Base-by-base conservation (phyloP, 2,888 invertebrate genomes). In the Dasysyrphus tricinctus region DNA sequence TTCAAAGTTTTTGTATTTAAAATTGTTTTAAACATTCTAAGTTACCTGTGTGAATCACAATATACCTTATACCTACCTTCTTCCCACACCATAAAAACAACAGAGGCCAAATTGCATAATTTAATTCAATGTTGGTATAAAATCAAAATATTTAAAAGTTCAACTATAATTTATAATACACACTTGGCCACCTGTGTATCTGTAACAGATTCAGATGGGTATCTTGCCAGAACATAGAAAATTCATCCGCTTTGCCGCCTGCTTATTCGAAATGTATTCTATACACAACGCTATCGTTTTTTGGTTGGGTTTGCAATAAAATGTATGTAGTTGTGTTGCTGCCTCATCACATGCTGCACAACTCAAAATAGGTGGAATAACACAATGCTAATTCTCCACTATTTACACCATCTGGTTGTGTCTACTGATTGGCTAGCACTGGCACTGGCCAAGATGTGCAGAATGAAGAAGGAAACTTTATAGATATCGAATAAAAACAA, bases 331-430 rank as follows among this genome's bases (percentile, higher is more conserved):
- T 29, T 61, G 32, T 77, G 54, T 56, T n/a, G 29, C 59, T 51
- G 39, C 56, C 32, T 57, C 56, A 57, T 57, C 56, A 57, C 54
- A 73, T 37, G 67, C 54, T 72, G 73, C 75, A 72, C 67, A 65
- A 65, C 37, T 67, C 78, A 65, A 72, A 82, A 86, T 86, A 79
- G 75, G 74, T 86, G 77, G 57, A 82, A 82, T 86, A 56, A 65
- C 78, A 59, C 82, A 82, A 86, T 86, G 81, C 78, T 82, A 86
- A 82, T 86, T 86, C 74, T 75, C 78, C 74, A 82, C 82, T 78
- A 78, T 82, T 77, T 81, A 86, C 85, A 78, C 86, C 86, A 86
- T 82, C 86, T 86, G 86, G 82, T 39, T 63, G 81, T 82, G 78
- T 86, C 82, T 82, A 63, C 78, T 86, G 82, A 86, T 86, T 78